These are phyloP conservation scores for Nasonia oneida DNA, from an alignment of 2,888 invertebrate species.

Conservation along the genomic window DNA sequence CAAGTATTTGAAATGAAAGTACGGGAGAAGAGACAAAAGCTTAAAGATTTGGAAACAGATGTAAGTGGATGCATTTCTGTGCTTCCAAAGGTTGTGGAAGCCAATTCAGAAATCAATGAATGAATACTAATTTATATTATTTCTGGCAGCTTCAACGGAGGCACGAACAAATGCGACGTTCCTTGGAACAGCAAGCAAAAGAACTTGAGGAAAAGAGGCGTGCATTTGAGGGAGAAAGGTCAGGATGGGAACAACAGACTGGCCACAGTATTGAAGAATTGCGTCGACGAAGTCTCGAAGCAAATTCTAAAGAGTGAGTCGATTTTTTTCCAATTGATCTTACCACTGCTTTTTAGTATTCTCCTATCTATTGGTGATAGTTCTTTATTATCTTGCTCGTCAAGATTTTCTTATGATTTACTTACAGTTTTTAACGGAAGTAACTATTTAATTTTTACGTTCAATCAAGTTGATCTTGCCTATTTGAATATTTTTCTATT, in stretches of 20 bases:
- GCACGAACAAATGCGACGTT: constrained; percentile 90
- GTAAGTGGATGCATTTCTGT: constrained; percentile 75
- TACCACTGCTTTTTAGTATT: constrained; percentile 51
- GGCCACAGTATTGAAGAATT: constrained; percentile 94
- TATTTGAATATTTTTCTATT: constrained; percentile 28
- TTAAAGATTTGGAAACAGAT: constrained; percentile 96
- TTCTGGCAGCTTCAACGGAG: constrained; percentile 86
- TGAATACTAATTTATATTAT: not conserved
- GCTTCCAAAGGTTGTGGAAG: not conserved
- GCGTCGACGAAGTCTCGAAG: constrained; percentile 92
- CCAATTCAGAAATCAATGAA: not conserved
- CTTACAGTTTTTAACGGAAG: constrained; percentile 37
- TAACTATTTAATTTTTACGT: constrained; percentile 39
- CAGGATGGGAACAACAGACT: constrained; percentile 94
- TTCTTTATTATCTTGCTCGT: constrained; percentile 58
- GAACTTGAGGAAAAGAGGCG: constrained; percentile 94
- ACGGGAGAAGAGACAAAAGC: constrained; percentile 96
- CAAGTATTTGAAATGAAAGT: constrained; percentile 99
- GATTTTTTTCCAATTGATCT: constrained; percentile 42
- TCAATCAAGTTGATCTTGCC: constrained; percentile 39
- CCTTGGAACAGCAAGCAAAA: constrained; percentile 93
- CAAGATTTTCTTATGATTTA: constrained; percentile 48
- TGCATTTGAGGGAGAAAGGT: constrained; percentile 91
- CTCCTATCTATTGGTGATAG: constrained; percentile 61
- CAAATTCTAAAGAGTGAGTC: constrained; percentile 92